These are phyloP conservation scores for Leptopilina myrica DNA, from an alignment of 2,888 invertebrate genomes.

Conservation along the genomic window DNA sequence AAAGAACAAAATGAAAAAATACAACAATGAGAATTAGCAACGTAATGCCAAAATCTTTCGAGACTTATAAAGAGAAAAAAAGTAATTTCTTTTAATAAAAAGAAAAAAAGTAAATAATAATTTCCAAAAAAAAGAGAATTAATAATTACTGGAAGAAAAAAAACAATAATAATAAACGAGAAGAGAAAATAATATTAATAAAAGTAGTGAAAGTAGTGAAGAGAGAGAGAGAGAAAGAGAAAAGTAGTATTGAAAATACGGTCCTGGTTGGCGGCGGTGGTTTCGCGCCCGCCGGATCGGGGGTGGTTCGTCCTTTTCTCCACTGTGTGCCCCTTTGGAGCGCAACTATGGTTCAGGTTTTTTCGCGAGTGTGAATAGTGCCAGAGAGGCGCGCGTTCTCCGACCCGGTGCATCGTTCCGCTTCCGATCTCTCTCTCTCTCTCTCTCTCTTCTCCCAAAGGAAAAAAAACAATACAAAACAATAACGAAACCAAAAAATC, in stretches of 20 bases:
- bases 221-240: neutral
- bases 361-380: neutral
- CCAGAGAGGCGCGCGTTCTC: slow-evolving; percentile 52
- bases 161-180: too few relatives aligned
- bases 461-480: neutral
- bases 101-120: too few relatives aligned
- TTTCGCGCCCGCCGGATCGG: slow-evolving; percentile 33
- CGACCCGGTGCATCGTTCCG: slow-evolving; percentile 44
- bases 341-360: slow-evolving; percentile 32
- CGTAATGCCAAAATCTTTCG: too few relatives aligned
- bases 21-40: too few relatives aligned
- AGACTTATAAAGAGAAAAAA: too few relatives aligned
- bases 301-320: slow-evolving; percentile 47
- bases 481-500: slow-evolving; percentile 7
- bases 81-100: too few relatives aligned
- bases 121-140: too few relatives aligned
- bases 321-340: slow-evolving; percentile 51
- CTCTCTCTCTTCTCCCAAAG: neutral
- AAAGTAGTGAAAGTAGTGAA: too few relatives aligned
- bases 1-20: too few relatives aligned
- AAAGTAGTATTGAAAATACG: slow-evolving; percentile 3
- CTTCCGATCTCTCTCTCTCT: slow-evolving; percentile 16
- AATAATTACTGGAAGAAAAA: too few relatives aligned
- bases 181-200: too few relatives aligned
- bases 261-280: slow-evolving; percentile 27